Conservation (phyloP, 2,113 vertebrate species). For the western clawed frog (Xenopus tropicalis) region DNA sequence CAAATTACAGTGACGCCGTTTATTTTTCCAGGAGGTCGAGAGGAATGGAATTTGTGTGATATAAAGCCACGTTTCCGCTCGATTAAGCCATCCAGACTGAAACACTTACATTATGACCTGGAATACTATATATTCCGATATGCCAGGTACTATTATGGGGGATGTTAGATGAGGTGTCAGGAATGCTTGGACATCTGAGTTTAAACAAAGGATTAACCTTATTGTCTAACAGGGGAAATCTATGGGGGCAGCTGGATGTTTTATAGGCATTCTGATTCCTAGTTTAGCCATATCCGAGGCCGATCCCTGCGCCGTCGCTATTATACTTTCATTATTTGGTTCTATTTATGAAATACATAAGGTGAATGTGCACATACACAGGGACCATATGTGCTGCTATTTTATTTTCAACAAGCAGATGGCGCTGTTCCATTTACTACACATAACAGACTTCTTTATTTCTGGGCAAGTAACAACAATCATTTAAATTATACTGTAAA, state of each 20-base stretch:
- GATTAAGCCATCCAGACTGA: slow-evolving; percentile 12
- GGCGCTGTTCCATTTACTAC: too few relatives aligned
- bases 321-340: too few relatives aligned
- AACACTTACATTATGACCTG: slow-evolving; percentile 13
- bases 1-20: not conserved
- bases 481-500: too few relatives aligned
- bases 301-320: too few relatives aligned
- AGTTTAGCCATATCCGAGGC: not conserved
- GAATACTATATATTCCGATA: not conserved
- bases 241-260: not conserved
- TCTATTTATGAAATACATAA: too few relatives aligned
- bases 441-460: too few relatives aligned
- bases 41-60: not conserved
- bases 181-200: not conserved
- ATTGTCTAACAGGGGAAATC: slow-evolving; percentile 10
- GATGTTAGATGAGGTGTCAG: slow-evolving; percentile 9
- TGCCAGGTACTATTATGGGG: not conserved
- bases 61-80: slow-evolving; percentile 15
- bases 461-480: too few relatives aligned
- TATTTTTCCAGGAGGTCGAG: not conserved
- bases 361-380: too few relatives aligned
- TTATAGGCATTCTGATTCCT: not conserved
- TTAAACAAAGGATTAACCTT: not conserved
- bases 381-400: too few relatives aligned
- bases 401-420: too few relatives aligned